Percentiles rank a stretch among this genome's conserved stretches.
Evolutionary conservation across 2,888 invertebrate species (phyloP).

Genomic region (Heliconius charithonia): DNA sequence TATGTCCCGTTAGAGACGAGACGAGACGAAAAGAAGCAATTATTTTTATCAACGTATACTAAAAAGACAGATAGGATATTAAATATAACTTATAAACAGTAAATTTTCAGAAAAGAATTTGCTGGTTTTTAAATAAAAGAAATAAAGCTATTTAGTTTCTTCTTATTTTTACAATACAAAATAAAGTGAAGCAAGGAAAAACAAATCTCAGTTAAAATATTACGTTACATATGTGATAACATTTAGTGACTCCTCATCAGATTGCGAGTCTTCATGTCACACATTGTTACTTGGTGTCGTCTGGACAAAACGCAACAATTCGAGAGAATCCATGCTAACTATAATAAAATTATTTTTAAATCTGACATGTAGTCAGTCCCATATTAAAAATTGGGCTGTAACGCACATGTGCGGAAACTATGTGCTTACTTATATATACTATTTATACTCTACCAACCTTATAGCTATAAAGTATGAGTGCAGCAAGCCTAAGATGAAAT

Average conservation of each 20-base stretch:
- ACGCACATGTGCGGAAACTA: slow-evolving; percentile 12
- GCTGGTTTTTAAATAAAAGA: neutral
- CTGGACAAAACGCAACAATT: neutral
- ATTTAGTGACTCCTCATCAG: neutral
- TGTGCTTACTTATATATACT: slow-evolving; percentile 18
- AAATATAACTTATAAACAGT: neutral
- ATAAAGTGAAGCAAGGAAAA: neutral
- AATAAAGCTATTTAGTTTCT: neutral
- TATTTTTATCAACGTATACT: neutral
- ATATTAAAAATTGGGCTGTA: neutral
- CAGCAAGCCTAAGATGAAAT: slow-evolving; percentile 16
- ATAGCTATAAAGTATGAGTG: slow-evolving; percentile 18
- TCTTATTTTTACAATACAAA: slow-evolving; percentile 1
- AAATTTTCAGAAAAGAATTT: neutral
- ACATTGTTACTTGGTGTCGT: neutral
- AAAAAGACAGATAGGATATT: neutral
- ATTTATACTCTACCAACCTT: slow-evolving; percentile 20
- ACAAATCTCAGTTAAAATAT: too few species aligned
- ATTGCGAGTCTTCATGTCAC: neutral
- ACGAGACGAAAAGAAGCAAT: neutral
- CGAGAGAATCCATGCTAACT: neutral
- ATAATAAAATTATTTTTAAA: neutral
- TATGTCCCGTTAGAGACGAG: neutral
- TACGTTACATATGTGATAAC: too few species aligned
- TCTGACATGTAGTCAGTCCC: neutral